These are phyloP conservation scores for Corythornis leucogaster DNA, from an alignment of 2,797 vertebrate genomes.

Conservation along the genomic window DNA sequence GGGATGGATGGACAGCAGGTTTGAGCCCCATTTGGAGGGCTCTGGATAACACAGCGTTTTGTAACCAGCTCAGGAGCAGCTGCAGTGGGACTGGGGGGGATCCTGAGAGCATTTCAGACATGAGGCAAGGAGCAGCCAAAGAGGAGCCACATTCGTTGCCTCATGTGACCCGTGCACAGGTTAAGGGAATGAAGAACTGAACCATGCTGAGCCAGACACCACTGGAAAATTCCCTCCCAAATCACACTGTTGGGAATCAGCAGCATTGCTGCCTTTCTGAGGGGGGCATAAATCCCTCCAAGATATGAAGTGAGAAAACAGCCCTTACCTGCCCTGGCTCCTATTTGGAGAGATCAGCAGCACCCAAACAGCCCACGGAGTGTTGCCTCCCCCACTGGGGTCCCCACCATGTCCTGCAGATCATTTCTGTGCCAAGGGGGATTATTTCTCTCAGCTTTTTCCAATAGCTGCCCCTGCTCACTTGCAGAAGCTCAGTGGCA, in stretches of 20 bases:
- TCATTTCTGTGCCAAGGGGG: neutral
- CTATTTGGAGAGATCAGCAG: neutral
- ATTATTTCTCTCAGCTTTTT: neutral
- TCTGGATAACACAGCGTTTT: neutral
- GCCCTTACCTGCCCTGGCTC: neutral
- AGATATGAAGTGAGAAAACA: neutral
- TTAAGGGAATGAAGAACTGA: neutral
- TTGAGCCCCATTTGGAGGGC: neutral
- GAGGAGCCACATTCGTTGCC: accelerated
- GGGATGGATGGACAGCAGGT: neutral
- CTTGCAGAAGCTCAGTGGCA: neutral
- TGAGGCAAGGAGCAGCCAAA: neutral
- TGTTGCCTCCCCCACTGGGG: neutral
- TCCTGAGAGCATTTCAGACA: neutral
- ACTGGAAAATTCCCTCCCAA: neutral
- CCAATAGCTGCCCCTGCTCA: neutral
- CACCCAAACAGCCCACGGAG: neutral
- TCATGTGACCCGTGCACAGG: neutral
- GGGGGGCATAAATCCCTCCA: neutral
- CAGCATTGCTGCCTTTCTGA: neutral
- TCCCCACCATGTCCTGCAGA: neutral
- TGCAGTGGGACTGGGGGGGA: neutral
- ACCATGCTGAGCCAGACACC: neutral
- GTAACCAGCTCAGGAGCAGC: neutral
- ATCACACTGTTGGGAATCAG: neutral